Conservation (phyloP, 2,888 invertebrate genomes). For the Chelonus formosanus region DNA sequence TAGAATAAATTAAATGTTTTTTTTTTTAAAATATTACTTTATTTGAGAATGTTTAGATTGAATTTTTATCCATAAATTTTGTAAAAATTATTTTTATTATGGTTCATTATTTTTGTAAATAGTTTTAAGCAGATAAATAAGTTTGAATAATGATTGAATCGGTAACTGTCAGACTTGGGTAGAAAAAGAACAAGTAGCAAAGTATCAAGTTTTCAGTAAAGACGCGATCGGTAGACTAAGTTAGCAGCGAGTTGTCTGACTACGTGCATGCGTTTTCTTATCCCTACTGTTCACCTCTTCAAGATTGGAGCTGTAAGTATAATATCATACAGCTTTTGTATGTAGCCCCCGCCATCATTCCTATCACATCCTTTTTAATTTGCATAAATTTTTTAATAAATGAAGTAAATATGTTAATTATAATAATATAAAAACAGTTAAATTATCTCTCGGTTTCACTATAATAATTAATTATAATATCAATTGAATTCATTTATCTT, state of each 20-base stretch:
- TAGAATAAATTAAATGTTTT: background rate
- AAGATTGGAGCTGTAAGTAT: slow-evolving; percentile 9
- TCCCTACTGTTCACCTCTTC: slow-evolving; percentile 51
- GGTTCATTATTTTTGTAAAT: background rate
- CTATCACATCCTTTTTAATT: background rate
- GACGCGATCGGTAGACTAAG: slow-evolving; percentile 63
- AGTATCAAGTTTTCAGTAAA: slow-evolving; percentile 46
- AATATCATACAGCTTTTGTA: background rate
- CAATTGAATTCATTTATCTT: slow-evolving; percentile 39
- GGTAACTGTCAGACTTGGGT: slow-evolving; percentile 5
- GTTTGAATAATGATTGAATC: background rate
- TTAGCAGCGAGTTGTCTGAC: slow-evolving; percentile 53
- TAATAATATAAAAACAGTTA: no score
- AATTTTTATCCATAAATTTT: background rate
- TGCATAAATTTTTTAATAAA: no score
- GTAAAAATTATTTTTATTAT: background rate
- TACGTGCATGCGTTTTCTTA: slow-evolving; percentile 60
- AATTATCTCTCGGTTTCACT: no score
- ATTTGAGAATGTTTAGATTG: background rate
- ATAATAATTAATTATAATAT: no score
- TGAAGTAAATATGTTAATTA: no score
- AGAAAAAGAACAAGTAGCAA: slow-evolving; percentile 1
- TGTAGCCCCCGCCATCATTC: background rate
- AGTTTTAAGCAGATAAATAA: no score
- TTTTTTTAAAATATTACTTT: background rate